Base-by-base conservation (phyloP, 2,797 vertebrate genomes). In the Brachymystax lenok region DNA sequence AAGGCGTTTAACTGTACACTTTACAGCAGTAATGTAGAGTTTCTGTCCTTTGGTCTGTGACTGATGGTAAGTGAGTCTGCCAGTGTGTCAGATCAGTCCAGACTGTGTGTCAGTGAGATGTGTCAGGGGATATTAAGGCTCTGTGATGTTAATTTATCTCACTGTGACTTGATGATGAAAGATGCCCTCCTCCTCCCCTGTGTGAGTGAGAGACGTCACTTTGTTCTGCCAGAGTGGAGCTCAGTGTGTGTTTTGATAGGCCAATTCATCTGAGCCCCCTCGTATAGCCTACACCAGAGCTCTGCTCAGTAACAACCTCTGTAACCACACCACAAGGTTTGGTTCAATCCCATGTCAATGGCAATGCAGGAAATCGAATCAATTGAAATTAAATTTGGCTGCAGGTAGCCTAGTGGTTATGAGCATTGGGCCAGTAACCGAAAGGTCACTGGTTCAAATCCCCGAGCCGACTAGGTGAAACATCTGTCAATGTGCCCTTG, bases 161-260 rank as follows among this genome's bases (percentile, higher is more conserved):
- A 70, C 30, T 74, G 77, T 30, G 74, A 80, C 83, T 86, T 88
- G 76, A 83, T 83, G 86, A 85, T 83, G 79, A 51, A 70, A 77
- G 80, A 56, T 74, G 74, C 51, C 76, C 66, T 75, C 7, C 78
- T 84, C 79, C 63, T 75, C 61, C 28, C 33, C 67, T 28, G 27
- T 50, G 1, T 4, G 33, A 56, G 74, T 76, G 78, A 81, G 81
- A 80, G 77, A 71, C 79, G 67, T 73, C 71, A 74, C 71, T 84
- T 82, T 83, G 75, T 79, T 78, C 74, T 70, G 33, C 71, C 74
- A 75, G 72, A 84, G 35, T 67, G 24, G 73, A 71, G 70, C 73
- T 59, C 35, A 8, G 14, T 79, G 14, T 79, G 74, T 71, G 50
- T 64, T 80, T 84, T 83, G 59, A 74, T 81, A 77, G 61, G 40